phyloP scores from a whole-genome alignment of 2,113 vertebrate species.

The Embiotoca jacksoni region DNA sequence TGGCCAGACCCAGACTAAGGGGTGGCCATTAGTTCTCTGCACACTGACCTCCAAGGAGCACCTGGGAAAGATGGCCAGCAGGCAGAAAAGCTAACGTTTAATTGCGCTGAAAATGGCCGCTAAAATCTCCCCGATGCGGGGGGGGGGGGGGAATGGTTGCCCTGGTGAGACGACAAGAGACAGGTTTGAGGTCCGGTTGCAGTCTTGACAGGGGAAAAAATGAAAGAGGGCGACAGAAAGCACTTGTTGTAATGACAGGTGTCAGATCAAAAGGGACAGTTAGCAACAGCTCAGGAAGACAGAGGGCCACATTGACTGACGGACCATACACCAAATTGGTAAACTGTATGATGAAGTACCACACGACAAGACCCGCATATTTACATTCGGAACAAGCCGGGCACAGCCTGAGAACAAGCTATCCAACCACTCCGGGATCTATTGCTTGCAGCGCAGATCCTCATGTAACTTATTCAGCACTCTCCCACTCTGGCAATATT shows the following conservation, averaged over 20 bases:
- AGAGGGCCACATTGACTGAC: constrained; percentile 40
- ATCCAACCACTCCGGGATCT: constrained; percentile 9
- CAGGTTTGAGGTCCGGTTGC: constrained; percentile 10
- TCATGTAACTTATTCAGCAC: constrained; percentile 55
- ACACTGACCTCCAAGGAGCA: constrained; percentile 71
- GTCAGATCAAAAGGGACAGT: constrained; percentile 30
- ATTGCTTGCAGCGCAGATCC: constrained; percentile 21
- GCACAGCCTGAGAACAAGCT: background rate
- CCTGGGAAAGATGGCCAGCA: constrained; percentile 65
- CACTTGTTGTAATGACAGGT: constrained; percentile 43
- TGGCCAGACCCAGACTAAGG: constrained; percentile 66
- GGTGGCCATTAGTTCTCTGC: constrained; percentile 70
- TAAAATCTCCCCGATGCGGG: constrained; percentile 66
- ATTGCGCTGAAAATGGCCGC: constrained; percentile 72
- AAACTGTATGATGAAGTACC: constrained; percentile 18
- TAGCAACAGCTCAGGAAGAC: constrained; percentile 24
- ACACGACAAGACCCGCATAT: background rate
- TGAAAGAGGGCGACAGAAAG: constrained; percentile 6
- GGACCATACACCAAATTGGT: constrained; percentile 25
- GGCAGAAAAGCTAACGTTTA: constrained; percentile 76
- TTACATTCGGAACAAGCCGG: constrained; percentile 8
- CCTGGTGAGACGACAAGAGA: constrained; percentile 40
- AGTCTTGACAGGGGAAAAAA: constrained; percentile 15
- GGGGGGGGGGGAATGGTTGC: constrained; percentile 40
- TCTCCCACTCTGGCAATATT: constrained; percentile 59